A percentile compares a stretch with the other conserved stretches of the same genome.
Evolutionary conservation across 92 coral and sea anemone species (phyloP).

Genomic region (Diadumene lineata): DNA sequence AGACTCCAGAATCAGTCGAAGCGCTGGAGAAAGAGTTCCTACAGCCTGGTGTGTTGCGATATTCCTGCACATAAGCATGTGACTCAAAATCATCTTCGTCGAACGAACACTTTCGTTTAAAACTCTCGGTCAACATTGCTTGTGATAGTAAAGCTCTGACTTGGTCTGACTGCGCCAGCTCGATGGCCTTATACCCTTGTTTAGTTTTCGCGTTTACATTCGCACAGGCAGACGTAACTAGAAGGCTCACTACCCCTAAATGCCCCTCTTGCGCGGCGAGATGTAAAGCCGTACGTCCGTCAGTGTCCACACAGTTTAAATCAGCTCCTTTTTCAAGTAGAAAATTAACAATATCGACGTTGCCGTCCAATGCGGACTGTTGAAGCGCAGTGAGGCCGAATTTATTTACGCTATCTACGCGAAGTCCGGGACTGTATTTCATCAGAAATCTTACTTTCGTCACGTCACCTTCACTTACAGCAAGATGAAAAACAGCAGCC

Average conservation of each 20-base stretch:
- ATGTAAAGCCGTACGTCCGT: conserved; percentile 87
- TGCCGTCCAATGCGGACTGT: conserved; percentile 84
- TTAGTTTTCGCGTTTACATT: conserved; percentile 82
- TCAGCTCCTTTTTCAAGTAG: conserved; percentile 94
- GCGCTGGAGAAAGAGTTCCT: conserved; percentile 85
- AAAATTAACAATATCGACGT: conserved; percentile 75
- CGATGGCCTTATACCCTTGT: conserved; percentile 76
- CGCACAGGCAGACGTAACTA: conserved; percentile 89
- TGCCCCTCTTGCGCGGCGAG: conserved; percentile 84
- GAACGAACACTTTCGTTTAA: conserved; percentile 63
- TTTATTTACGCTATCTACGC: conserved; percentile 80
- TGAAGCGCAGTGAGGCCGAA: conserved; percentile 89
- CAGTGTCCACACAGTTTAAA: conserved; percentile 65
- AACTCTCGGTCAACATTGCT: conserved; percentile 78
- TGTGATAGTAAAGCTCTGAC: conserved; percentile 78
- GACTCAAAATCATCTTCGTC: conserved; percentile 56
- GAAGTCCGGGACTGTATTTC: conserved; percentile 86
- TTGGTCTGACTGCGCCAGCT: conserved; percentile 72
- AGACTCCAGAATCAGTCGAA: conserved; percentile 97
- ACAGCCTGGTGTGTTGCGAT: conserved; percentile 85
- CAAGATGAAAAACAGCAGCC: conserved; percentile 91
- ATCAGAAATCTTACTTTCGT: conserved; percentile 89
- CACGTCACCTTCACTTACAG: conserved; percentile 92
- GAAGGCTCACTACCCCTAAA: conserved; percentile 73
- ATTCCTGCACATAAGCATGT: conserved; percentile 32